phyloP scores from a whole-genome alignment of 1,140 invertebrate genomes.

The Lethocerus indicus region DNA sequence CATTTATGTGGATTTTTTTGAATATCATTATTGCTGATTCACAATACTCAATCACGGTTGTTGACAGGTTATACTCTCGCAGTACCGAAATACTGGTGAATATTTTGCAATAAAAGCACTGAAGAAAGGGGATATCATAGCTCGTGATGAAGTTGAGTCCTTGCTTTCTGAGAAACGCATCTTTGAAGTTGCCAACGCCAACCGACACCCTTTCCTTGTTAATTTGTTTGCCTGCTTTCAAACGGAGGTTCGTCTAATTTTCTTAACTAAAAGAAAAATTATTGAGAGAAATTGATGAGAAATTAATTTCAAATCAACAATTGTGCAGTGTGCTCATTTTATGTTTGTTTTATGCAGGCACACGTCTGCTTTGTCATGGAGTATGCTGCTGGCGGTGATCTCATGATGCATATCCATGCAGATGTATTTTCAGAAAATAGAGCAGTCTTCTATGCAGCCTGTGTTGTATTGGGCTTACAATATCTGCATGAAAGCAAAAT shows the following conservation, averaged over 20 bases:
- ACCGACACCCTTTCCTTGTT: slow-evolving; percentile 94
- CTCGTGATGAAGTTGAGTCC: slow-evolving; percentile 95
- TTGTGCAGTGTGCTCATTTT: too few relatives aligned
- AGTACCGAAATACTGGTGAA: slow-evolving; percentile 80
- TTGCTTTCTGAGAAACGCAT: slow-evolving; percentile 97
- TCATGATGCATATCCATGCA: slow-evolving; percentile 99
- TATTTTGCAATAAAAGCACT: slow-evolving; percentile 96
- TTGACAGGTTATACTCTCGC: slow-evolving; percentile 75
- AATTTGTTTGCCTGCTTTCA: slow-evolving; percentile 99
- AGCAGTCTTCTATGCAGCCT: slow-evolving; percentile 97
- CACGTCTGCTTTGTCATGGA: slow-evolving; percentile 99
- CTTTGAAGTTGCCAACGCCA: slow-evolving; percentile 95
- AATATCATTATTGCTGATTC: neutral
- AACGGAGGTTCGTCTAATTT: slow-evolving; percentile 57
- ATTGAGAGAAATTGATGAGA: neutral
- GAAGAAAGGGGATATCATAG: slow-evolving; percentile 99
- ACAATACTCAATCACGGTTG: slow-evolving; percentile 7
- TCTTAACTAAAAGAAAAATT: neutral
- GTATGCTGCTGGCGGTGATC: slow-evolving; percentile 95
- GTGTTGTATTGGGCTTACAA: slow-evolving; percentile 94
- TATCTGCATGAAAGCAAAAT: slow-evolving; percentile 99
- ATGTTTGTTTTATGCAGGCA: slow-evolving; percentile 28
- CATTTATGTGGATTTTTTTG: too few relatives aligned
- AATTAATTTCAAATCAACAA: neutral
- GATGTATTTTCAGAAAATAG: slow-evolving; percentile 95